phyloP scores from a whole-genome alignment of 1,140 invertebrate genomes.

The Drosophila melanica region DNA sequence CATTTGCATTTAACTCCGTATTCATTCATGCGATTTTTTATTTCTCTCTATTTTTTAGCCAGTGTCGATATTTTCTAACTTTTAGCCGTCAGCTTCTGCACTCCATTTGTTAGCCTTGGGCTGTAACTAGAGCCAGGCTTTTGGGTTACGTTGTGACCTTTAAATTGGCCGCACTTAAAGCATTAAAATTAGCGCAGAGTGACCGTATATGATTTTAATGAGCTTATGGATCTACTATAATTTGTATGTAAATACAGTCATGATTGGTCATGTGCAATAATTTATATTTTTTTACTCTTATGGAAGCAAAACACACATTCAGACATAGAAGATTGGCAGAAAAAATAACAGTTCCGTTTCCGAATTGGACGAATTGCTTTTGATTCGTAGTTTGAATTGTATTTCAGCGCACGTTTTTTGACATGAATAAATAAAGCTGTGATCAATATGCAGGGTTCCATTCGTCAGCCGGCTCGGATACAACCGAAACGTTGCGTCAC shows the following conservation, averaged over 20 bases:
- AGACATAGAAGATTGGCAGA: background rate
- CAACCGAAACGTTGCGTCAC: constrained; percentile 15
- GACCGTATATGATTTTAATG: no score
- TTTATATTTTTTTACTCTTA: no score
- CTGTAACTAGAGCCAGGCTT: no score
- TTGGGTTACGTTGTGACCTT: no score
- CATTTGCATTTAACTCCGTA: constrained; percentile 17
- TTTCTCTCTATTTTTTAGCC: background rate
- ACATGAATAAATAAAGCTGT: constrained; percentile 9
- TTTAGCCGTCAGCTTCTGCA: background rate
- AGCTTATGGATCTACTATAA: no score
- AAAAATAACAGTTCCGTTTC: background rate
- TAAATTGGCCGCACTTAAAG: no score
- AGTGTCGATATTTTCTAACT: constrained; percentile 1
- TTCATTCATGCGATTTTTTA: constrained; percentile 1
- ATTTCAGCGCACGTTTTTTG: constrained; percentile 11
- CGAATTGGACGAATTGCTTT: background rate
- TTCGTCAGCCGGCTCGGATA: constrained; percentile 43
- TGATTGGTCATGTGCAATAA: no score
- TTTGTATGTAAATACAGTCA: no score
- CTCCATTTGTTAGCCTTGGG: background rate
- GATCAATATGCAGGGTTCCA: constrained; percentile 15
- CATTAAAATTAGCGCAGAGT: no score
- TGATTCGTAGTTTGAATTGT: constrained; percentile 1
- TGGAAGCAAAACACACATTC: background rate